These are phyloP conservation scores for Sorex maritimensis DNA, from an alignment of 2,797 vertebrate genomes.

Conservation along the genomic window DNA sequence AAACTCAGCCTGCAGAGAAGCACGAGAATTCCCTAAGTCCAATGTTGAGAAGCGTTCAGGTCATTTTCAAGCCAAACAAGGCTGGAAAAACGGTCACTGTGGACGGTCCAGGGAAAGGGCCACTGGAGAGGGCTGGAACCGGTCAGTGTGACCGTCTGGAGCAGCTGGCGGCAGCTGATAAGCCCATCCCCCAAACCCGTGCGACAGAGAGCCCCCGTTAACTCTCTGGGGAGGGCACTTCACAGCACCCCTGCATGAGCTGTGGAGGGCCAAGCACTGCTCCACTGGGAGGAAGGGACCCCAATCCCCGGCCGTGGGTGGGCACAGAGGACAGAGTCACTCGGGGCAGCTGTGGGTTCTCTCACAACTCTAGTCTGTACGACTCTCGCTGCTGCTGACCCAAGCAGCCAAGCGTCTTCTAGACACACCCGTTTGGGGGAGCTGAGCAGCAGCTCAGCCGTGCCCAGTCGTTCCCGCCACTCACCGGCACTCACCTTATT, in stretches of 20 bases:
- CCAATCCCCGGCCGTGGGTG: too few species aligned
- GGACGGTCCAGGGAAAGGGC: neutral
- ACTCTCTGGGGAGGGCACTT: too few species aligned
- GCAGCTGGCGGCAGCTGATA: constrained; percentile 6
- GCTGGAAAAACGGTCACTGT: neutral
- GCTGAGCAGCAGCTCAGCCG: neutral
- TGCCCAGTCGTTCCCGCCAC: neutral
- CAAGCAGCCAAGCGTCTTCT: neutral
- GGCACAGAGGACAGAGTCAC: too few species aligned
- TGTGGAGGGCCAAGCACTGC: too few species aligned
- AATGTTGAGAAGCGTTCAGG: neutral
- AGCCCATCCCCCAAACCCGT: neutral
- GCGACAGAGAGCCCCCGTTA: neutral
- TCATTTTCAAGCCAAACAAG: constrained; percentile 10
- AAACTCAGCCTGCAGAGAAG: neutral
- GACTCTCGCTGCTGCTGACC: too few species aligned
- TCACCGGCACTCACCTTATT: neutral
- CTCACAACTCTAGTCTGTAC: too few species aligned
- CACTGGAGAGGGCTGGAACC: neutral
- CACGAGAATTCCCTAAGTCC: neutral
- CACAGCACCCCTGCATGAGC: too few species aligned
- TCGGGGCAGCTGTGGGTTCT: too few species aligned
- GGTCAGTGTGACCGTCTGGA: neutral
- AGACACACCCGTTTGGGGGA: neutral
- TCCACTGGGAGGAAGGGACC: too few species aligned